Evolutionary conservation across 2,797 vertebrate species (phyloP), one percentile per base, ranked within the genome.

Genomic region (Sebastolobus altivelis): DNA sequence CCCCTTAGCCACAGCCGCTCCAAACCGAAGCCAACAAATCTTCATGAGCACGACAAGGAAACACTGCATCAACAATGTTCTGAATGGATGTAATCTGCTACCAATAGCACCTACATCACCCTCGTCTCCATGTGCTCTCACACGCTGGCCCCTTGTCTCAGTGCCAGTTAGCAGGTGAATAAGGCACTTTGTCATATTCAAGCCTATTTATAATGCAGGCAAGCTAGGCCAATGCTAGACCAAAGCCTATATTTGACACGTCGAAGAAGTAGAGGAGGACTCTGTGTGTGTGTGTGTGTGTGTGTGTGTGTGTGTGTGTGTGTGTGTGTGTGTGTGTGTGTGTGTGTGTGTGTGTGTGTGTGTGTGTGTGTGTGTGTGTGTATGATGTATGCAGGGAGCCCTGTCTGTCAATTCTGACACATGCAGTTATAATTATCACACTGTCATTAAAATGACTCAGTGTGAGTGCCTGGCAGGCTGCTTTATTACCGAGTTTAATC

Each of bases 401-500:
- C 75, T 94, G 93, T 93, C 93, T 91, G 87, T 94, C 92, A 92
- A 56, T 84, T 76, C 79, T 92, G 91, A 94, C 85, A 92, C 87
- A 87, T 85, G 73, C 87, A 82, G 85, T 90, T 92, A 84, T 93
- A 91, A 94, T 94, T 92, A 92, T 91, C 87, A 87, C 82, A 65
- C 86, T 81, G 88, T 91, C 89, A 91, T 94, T 93, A 91, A 94
- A 93, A 84, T 84, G 92, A 90, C 82, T 92, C 88, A 83, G 86
- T 88, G 87, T 80, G 88, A 93, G 89, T 84, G 92, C 91, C 93
- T 93, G 89, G 90, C 93, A 91, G 93, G 91, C 90, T 93, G 91
- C 93, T 94, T 94, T 94, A 94, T 93, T 92, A 88, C 92, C 72
- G 83, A 80, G 77, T 91, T 94, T 94, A 95, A 94, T 94, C 93